Evolutionary conservation across 1,140 invertebrate species (phyloP).

Genomic region (Drosophila insularis): DNA sequence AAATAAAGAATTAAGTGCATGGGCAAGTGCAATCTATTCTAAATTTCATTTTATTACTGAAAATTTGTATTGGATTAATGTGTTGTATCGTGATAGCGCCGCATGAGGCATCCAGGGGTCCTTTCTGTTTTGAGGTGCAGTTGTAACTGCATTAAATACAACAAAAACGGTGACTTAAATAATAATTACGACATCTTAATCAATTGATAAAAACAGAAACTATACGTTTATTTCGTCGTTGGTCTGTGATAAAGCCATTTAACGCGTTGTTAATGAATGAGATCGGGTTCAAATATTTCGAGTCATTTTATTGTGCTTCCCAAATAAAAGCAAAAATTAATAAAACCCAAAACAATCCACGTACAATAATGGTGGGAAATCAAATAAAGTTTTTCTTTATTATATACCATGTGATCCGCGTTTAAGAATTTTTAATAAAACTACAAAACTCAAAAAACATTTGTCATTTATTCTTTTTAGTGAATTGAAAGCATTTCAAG

Average conservation of each 20-base stretch:
- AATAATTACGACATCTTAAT: constrained; percentile 22
- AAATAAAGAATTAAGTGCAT: constrained; percentile 17
- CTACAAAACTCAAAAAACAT: constrained; percentile 75
- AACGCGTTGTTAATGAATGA: constrained; percentile 78
- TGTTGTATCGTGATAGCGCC: constrained; percentile 41
- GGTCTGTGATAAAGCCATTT: constrained; percentile 60
- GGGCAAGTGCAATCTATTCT: neutral
- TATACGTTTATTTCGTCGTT: constrained; percentile 55
- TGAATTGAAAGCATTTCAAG: constrained; percentile 77
- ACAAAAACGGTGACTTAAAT: constrained; percentile 6
- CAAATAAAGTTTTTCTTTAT: constrained; percentile 80
- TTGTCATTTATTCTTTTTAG: constrained; percentile 55
- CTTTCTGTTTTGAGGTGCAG: constrained; percentile 41
- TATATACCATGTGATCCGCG: constrained; percentile 80
- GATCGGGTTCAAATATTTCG: constrained; percentile 52
- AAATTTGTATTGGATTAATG: constrained; percentile 1
- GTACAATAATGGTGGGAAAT: constrained; percentile 80
- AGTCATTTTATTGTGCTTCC: constrained; percentile 65
- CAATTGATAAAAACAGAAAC: constrained; percentile 29
- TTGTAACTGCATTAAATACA: constrained; percentile 51
- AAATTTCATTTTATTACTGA: constrained; percentile 16
- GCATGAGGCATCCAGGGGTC: constrained; percentile 62
- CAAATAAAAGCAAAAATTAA: constrained; percentile 55
- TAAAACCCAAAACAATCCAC: constrained; percentile 72
- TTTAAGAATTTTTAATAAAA: constrained; percentile 73